These are phyloP conservation scores for Melinopterus prodromus DNA, from an alignment of 2,888 invertebrate genomes.

Conservation along the genomic window DNA sequence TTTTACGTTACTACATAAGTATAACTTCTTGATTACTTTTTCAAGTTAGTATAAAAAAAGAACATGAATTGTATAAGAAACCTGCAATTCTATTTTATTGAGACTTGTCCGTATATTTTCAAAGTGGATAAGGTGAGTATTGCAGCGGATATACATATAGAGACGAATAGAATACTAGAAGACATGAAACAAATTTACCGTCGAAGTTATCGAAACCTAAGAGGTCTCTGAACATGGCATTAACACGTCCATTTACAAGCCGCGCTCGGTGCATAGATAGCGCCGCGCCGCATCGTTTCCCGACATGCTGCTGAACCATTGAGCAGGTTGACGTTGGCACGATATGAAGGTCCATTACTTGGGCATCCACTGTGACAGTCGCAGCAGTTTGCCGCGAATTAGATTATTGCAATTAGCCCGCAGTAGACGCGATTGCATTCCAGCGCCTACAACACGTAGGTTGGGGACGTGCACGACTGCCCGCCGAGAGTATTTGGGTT, in stretches of 20 bases:
- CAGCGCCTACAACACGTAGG: not conserved
- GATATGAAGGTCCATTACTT: conserved; percentile 4
- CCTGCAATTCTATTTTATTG: no score
- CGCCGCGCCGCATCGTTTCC: not conserved
- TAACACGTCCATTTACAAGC: not conserved
- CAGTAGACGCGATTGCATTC: not conserved
- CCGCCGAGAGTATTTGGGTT: not conserved
- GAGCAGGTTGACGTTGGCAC: not conserved
- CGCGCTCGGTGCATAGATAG: not conserved
- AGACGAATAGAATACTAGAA: not conserved
- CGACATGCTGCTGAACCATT: not conserved
- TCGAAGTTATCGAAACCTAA: conserved; percentile 4
- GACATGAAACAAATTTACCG: not conserved
- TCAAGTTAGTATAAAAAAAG: no score
- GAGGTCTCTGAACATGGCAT: conserved; percentile 4
- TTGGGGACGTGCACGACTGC: not conserved
- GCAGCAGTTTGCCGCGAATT: not conserved
- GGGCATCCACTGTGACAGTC: conserved; percentile 4
- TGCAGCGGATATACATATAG: not conserved
- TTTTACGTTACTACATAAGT: no score
- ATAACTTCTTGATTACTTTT: no score
- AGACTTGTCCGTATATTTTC: no score
- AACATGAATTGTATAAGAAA: no score
- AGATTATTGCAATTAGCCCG: not conserved
- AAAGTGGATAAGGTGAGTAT: not conserved